Percentiles rank a stretch among this genome's conserved stretches.
Conservation (phyloP, 1,140 invertebrate species). For the Drosophila paulistorum region DNA sequence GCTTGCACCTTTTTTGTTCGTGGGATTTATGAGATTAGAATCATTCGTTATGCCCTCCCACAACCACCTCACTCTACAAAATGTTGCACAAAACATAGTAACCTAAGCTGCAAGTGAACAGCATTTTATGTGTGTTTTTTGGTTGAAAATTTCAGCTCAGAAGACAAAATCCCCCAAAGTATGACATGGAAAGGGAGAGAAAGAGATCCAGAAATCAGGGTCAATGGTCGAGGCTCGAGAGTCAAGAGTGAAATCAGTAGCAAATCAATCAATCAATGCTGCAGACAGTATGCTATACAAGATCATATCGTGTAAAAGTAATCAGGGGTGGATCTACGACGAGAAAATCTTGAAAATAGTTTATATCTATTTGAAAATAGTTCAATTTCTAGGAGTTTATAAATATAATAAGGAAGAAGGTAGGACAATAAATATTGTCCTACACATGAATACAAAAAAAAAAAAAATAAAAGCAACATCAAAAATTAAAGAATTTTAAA, state of each 20-base stretch:
- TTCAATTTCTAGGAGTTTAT: too few species aligned
- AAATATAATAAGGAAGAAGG: too few species aligned
- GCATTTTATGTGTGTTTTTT: conserved; percentile 1
- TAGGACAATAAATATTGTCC: too few species aligned
- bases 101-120: background rate
- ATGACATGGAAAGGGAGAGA: background rate
- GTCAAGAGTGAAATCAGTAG: conserved; percentile 16
- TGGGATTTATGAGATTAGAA: conserved; percentile 14
- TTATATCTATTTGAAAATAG: too few species aligned
- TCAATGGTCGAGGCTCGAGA: background rate
- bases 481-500: too few species aligned
- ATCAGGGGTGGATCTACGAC: too few species aligned
- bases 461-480: too few species aligned
- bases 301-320: background rate
- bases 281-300: conserved; percentile 39
- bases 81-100: background rate
- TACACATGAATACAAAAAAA: too few species aligned
- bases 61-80: background rate
- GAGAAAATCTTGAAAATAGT: too few species aligned
- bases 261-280: conserved; percentile 54
- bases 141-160: too few species aligned
- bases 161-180: conserved; percentile 23
- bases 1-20: conserved; percentile 25
- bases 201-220: background rate
- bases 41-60: background rate